Evolutionary conservation across 2,113 vertebrate genomes (phyloP), one percentile per base, ranked within the genome.

Genomic region (Takifugu bimaculatus): DNA sequence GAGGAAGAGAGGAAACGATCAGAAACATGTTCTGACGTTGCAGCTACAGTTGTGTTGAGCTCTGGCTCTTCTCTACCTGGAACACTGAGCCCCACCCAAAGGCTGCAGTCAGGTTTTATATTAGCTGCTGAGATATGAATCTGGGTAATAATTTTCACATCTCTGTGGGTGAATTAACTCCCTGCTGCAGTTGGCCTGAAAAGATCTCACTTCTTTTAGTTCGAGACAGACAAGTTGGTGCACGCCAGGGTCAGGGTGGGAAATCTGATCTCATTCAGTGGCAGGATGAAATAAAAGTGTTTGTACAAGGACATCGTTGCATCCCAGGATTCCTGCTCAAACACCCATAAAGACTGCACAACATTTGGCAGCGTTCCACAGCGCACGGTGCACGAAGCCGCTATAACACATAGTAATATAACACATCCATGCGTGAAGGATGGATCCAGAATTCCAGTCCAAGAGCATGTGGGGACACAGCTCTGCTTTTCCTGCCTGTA

Each of bases 1-100:
- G 90, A 27, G 70, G 60, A 1, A 63, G 71, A 57, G 9, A 71
- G 72, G 51, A 58, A 11, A 15, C 6, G 0, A n/a, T 28, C 27
- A 63, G 20, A 26, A 57, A 54, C 6, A 2, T 26, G 28, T 11
- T 39, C 35, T 39, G 7, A 39, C 35, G 35, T 10, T 10, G 11
- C 35, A 39, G 29, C 5, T 29, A 29, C 28, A 5, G 3, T 29
- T 29, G 28, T 29, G 28, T 29, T 29, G 28, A 29, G 28, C 28
- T 29, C 3, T 29, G 28, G 28, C 28, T 29, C 28, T 29, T 29
- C 5, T 35, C 9, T 35, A 35, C 32, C 32, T 35, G 32, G 32
- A 35, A 35, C 32, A 4, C 4, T 5, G 3, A 35, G 4, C 9
- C 9, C 5, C 32, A 35, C 32, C 32, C 32, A 35, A 35, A 35